Percentiles rank a stretch among this genome's conserved stretches.
Evolutionary conservation across 2,113 vertebrate genomes (phyloP).

Genomic region (Sula dactylatra): DNA sequence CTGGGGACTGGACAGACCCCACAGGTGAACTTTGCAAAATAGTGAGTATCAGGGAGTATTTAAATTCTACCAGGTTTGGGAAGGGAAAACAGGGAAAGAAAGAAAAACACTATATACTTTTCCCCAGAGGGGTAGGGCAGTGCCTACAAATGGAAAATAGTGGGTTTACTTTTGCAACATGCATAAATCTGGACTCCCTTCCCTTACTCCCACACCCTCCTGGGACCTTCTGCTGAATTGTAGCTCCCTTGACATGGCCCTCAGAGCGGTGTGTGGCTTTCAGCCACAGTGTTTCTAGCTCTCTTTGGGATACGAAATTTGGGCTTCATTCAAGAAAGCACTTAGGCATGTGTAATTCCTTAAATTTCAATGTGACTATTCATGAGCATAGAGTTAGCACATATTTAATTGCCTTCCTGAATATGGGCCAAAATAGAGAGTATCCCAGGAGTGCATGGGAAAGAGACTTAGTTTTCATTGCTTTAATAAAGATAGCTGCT

Average conservation of each 20-base stretch:
- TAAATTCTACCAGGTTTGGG: neutral
- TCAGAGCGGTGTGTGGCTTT: conserved; percentile 6
- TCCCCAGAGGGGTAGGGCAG: neutral
- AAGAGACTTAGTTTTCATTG: conserved; percentile 23
- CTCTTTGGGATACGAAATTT: conserved; percentile 47
- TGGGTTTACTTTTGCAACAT: neutral
- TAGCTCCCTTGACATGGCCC: neutral
- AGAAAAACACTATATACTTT: neutral
- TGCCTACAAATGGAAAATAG: neutral
- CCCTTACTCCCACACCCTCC: neutral
- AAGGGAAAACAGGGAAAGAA: neutral
- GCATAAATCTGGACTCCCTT: neutral
- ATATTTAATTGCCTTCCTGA: conserved; percentile 67
- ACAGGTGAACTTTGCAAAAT: neutral
- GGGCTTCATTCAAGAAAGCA: conserved; percentile 67
- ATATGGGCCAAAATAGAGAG: conserved; percentile 43
- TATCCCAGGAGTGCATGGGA: conserved; percentile 19
- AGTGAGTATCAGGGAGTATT: neutral
- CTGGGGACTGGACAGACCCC: neutral
- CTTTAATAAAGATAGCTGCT: conserved; percentile 26
- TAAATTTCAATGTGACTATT: conserved; percentile 63
- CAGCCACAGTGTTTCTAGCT: conserved; percentile 20
- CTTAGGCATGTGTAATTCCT: conserved; percentile 62
- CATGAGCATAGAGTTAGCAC: conserved; percentile 51
- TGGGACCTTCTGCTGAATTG: neutral